Conservation (phyloP, 2,113 vertebrate species). For the Paradoxurus hermaphroditus region DNA sequence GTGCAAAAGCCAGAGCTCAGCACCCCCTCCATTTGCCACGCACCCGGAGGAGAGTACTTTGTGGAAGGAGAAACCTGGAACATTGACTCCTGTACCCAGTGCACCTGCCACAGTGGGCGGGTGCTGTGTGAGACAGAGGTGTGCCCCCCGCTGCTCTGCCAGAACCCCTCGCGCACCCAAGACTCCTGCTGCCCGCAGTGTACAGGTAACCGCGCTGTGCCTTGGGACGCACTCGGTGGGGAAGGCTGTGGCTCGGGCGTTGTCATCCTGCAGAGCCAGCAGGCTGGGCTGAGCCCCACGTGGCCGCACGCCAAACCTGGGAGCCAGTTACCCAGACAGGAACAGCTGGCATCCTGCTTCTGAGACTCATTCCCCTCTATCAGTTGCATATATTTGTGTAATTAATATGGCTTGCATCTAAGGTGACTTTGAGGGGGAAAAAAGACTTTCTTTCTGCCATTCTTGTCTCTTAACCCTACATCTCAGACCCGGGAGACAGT, state of each 20-base stretch:
- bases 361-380: neutral
- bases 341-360: neutral
- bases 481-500: neutral
- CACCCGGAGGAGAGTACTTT: constrained; percentile 92
- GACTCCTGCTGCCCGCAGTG: constrained; percentile 94
- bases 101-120: constrained; percentile 91
- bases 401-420: accelerated
- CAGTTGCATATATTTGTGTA: neutral
- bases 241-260: accelerated
- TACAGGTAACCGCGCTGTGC: constrained; percentile 78
- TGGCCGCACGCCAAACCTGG: neutral
- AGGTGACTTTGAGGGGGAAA: neutral
- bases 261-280: neutral
- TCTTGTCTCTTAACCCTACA: neutral
- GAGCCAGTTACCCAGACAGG: too few species aligned
- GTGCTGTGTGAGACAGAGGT: constrained; percentile 94
- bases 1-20: constrained; percentile 89
- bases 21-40: constrained; percentile 89
- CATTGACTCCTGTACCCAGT: constrained; percentile 93
- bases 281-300: accelerated
- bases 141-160: constrained; percentile 92
- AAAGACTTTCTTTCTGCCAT: neutral
- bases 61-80: constrained; percentile 93
- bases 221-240: accelerated
- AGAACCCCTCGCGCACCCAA: constrained; percentile 89